A percentile compares a stretch with the other conserved stretches of the same genome.
Conservation (phyloP, 2,113 vertebrate genomes). For the Amazona guildingii region DNA sequence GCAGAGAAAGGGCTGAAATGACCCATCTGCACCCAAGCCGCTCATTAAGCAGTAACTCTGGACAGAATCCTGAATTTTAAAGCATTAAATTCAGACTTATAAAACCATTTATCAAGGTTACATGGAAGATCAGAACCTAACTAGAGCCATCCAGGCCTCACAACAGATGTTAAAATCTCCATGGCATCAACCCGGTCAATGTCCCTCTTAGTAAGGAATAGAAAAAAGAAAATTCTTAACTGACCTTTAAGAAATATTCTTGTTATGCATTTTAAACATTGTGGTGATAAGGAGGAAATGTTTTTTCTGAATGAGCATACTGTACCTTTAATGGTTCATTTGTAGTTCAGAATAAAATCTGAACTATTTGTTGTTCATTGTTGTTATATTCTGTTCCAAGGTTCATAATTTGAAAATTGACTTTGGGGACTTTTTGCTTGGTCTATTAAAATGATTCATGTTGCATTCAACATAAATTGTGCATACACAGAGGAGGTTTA, state of each 20-base stretch:
- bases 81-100: not conserved
- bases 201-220: not conserved
- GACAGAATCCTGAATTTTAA: constrained; percentile 2
- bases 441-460: constrained; percentile 99
- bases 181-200: not conserved
- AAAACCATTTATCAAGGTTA: not conserved
- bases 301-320: constrained; percentile 55
- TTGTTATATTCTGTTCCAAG: constrained; percentile 83
- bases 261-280: not conserved
- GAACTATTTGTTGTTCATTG: constrained; percentile 78
- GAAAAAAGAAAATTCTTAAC: not conserved
- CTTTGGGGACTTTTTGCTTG: constrained; percentile 86
- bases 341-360: constrained; percentile 81
- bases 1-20: not conserved
- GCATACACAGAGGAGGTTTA: constrained; percentile 91
- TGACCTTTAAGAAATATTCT: constrained; percentile 6
- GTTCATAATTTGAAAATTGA: constrained; percentile 90
- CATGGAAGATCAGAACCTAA: not conserved
- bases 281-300: not conserved
- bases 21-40: not conserved
- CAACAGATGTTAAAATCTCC: not conserved
- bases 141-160: not conserved
- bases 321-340: constrained; percentile 72
- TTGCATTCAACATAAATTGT: constrained; percentile 93
- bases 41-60: not conserved